phyloP scores from a whole-genome alignment of 1,140 invertebrate species.

The Oedothorax gibbosus region DNA sequence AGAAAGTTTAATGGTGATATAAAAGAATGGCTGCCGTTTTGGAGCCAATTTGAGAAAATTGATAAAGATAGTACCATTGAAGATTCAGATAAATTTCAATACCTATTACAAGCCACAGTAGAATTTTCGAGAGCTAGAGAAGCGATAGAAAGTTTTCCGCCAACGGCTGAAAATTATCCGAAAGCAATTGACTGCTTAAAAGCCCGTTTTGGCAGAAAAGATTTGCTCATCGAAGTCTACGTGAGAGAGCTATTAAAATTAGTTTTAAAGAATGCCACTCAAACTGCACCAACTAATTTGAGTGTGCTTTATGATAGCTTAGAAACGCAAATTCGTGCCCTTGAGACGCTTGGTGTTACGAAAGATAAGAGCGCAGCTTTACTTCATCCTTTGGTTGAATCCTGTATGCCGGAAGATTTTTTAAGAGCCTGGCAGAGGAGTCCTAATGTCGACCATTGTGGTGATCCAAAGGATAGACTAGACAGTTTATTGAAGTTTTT shows the following conservation, averaged over 20 bases:
- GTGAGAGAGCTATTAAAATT: slow-evolving; percentile 60
- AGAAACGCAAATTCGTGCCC: slow-evolving; percentile 64
- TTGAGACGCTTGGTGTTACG: slow-evolving; percentile 65
- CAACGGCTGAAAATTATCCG: slow-evolving; percentile 55
- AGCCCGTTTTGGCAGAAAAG: slow-evolving; percentile 52
- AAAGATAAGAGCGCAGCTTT: slow-evolving; percentile 65
- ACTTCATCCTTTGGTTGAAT: slow-evolving; percentile 66
- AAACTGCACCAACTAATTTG: slow-evolving; percentile 10
- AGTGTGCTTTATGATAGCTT: slow-evolving; percentile 63
- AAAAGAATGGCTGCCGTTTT: slow-evolving; percentile 65
- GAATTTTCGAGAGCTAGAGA: slow-evolving; percentile 31
- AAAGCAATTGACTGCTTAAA: slow-evolving; percentile 62
- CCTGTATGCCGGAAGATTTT: slow-evolving; percentile 65
- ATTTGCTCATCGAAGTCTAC: slow-evolving; percentile 60
- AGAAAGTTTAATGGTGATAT: slow-evolving; percentile 64
- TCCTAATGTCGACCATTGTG: not conserved
- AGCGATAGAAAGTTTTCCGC: slow-evolving; percentile 61
- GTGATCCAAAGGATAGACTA: not conserved
- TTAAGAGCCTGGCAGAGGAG: slow-evolving; percentile 63
- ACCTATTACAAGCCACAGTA: slow-evolving; percentile 58
- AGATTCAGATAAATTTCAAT: slow-evolving; percentile 64
- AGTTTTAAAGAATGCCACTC: slow-evolving; percentile 1
- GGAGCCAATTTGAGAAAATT: slow-evolving; percentile 65
- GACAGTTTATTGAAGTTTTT: slow-evolving; percentile 7
- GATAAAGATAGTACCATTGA: slow-evolving; percentile 63